These are phyloP conservation scores for Strix aluco DNA, from an alignment of 2,113 vertebrate species.

Conservation along the genomic window DNA sequence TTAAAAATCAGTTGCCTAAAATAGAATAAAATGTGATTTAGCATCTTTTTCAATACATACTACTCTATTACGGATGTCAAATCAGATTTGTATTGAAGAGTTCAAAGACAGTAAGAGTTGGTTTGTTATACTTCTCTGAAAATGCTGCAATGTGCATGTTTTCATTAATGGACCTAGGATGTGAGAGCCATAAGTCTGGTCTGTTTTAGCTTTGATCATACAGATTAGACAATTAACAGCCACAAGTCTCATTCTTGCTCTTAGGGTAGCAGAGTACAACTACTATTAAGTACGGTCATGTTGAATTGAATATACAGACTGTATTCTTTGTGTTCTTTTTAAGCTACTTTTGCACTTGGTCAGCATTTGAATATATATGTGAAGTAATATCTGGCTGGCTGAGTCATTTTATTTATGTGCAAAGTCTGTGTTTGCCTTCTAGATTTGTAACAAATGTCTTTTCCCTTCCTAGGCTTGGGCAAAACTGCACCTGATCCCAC, in stretches of 20 bases:
- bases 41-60: background rate
- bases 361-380: background rate
- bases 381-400: background rate
- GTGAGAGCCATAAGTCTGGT: background rate
- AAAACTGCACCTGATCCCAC: constrained; percentile 91
- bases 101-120: background rate
- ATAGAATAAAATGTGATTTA: background rate
- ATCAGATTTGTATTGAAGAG: background rate
- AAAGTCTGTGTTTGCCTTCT: background rate
- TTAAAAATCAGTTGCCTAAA: constrained; percentile 10
- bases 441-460: background rate
- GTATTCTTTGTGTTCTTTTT: background rate
- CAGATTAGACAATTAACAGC: background rate
- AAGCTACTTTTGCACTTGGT: background rate
- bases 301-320: background rate
- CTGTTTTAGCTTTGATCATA: background rate
- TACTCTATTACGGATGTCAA: background rate
- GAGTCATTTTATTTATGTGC: background rate
- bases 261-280: background rate
- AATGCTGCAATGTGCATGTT: background rate
- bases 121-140: background rate
- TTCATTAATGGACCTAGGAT: background rate
- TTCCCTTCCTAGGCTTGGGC: constrained; percentile 84
- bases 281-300: background rate
- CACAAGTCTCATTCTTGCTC: background rate